Base-by-base conservation (phyloP, 2,797 vertebrate genomes). In the Picus viridis region DNA sequence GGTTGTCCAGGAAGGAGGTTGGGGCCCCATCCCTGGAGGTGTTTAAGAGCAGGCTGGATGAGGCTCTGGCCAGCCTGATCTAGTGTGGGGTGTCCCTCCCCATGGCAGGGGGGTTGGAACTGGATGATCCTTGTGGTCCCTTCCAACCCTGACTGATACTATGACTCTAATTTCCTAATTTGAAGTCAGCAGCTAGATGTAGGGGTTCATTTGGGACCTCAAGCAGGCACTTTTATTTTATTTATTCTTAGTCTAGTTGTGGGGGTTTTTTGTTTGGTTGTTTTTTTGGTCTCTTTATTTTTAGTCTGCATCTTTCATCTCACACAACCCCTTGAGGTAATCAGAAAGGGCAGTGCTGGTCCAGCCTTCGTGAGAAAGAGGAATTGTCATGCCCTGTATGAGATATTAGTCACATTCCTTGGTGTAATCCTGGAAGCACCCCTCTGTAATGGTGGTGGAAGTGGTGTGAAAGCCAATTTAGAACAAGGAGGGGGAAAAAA, bases 391-490 rank as follows among this genome's bases (percentile, higher is more conserved):
- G 22, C 68, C 34, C 54, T 79, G n/a, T 43, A 72, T 69, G 56
- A 59, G 45, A 29, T 65, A 59, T 72, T 70, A 87, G 83, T 79
- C 84, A 54, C 69, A 47, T 88, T 86, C 56, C 64, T 86, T 43
- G 34, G 72, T 83, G 61, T 69, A 79, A 88, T 86, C 54, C 56
- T 61, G 83, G 72, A 83, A 79, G 72, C 47, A 71, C 18, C 68
- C 63, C 75, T 68, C 43, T 76, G 53, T 57, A 72, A 78, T 69
- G 62, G 41, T 79, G 64, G 75, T 76, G 86, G 62, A 92, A 75
- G 43, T 79, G 49, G 68, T 85, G 69, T 89, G 91, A 91, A 84
- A 89, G 73, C 26, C 71, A 91, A 85, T 87, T 90, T 80, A 76
- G 65, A 88, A 78, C 17, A 79, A 79, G 69, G 30, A 58, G 16